These are phyloP conservation scores for Rhogogaster chlorosoma DNA, from an alignment of 2,888 invertebrate genomes.

Conservation along the genomic window DNA sequence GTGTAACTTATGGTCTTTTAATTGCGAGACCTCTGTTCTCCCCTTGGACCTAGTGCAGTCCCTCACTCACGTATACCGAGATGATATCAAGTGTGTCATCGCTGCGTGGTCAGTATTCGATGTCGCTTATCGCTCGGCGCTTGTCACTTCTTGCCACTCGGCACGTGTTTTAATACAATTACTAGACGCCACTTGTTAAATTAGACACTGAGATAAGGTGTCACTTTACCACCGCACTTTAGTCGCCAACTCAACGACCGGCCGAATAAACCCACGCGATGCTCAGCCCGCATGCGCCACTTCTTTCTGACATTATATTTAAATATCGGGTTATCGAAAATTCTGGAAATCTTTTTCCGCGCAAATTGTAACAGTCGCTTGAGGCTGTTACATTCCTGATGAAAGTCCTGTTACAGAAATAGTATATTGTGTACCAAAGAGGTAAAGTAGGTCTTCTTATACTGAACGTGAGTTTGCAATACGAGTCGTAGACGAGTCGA, in stretches of 20 bases:
- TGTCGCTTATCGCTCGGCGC: constrained; percentile 41
- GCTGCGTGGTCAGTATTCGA: constrained; percentile 35
- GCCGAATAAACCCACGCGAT: background rate
- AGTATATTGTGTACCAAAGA: too few species aligned
- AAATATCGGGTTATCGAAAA: background rate
- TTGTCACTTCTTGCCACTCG: constrained; percentile 34
- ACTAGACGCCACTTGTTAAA: constrained; percentile 42
- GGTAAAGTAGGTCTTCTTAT: too few species aligned
- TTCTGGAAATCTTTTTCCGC: background rate
- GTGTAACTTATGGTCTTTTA: constrained; percentile 24
- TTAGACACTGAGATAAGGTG: constrained; percentile 7
- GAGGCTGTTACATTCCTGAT: background rate
- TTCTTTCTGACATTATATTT: background rate
- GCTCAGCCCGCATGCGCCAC: background rate
- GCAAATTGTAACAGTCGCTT: background rate
- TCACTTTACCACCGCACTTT: constrained; percentile 31
- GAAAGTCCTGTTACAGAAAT: too few species aligned
- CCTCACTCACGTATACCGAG: background rate
- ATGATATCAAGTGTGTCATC: constrained; percentile 43
- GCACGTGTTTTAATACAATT: constrained; percentile 32
- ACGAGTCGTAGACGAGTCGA: too few species aligned
- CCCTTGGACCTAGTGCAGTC: background rate
- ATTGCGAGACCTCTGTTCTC: background rate
- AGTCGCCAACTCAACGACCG: constrained; percentile 6
- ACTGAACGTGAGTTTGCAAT: too few species aligned